Base-by-base conservation (phyloP, 2,797 vertebrate species). In the Pantherophis alleghaniensis region DNA sequence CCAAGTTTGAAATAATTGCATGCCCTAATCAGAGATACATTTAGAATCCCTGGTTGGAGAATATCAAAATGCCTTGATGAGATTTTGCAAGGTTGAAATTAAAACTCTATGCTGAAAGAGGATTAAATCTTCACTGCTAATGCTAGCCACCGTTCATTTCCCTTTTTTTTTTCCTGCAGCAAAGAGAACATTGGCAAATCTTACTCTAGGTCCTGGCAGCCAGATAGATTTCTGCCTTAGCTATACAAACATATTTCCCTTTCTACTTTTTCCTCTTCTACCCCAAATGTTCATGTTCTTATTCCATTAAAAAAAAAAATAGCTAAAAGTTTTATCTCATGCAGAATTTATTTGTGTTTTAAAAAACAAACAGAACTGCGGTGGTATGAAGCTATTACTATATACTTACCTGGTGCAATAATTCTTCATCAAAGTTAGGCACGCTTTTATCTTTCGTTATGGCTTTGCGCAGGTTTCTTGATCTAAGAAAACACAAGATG, bases 361-460 rank as follows among this genome's bases (percentile, higher is more conserved):
- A 10, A 61, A 88, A 91, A 92, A 22, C 20, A 56, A 57, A 42
- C 24, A 87, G 11, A n/a, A 83, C 10, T 14, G 24, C 87, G 11
- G 61, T 63, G 61, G 11, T 63, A 63, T 63, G 26, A 63, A 63
- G 11, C 28, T 66, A 28, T 92, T 95, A 20, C 47, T 60, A 14
- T 94, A 89, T 55, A 87, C 97, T 95, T 96, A 98, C 98, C 97
- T 98, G 96, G 93, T 97, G 96, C 90, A 97, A 26, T 94, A 97
- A 96, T 56, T 97, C 96, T 69, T 94, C 97, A 87, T 97, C 96
- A 95, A 98, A 96, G 95, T 97, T 97, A 74, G 98, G 98, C 89
- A 97, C 96, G 22, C 98, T 98, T 97, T 96, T 97, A 91, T 98
- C 98, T 97, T 97, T 97, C 61, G 97, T 96, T 93, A 98, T 94